phyloP scores from a whole-genome alignment of 2,888 invertebrate species.

The Coleophora flavipennella region DNA sequence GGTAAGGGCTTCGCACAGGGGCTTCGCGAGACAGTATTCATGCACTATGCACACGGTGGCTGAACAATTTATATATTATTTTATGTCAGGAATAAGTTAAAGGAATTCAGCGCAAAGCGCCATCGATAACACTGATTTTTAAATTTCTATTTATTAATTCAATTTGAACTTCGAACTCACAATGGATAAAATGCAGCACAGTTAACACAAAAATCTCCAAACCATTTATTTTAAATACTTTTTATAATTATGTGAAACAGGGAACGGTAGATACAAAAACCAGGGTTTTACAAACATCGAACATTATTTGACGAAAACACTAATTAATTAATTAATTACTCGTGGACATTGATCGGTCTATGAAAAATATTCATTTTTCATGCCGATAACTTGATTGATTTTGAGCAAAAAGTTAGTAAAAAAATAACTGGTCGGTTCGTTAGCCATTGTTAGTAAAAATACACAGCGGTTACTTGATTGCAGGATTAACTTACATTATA shows the following conservation, averaged over 20 bases:
- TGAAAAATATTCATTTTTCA: conserved; percentile 24
- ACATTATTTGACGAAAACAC: conserved; percentile 34
- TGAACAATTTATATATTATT: too few relatives aligned
- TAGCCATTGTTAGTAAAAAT: conserved; percentile 51
- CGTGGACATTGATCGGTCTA: conserved; percentile 26
- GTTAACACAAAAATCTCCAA: conserved; percentile 66
- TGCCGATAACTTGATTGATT: conserved; percentile 43
- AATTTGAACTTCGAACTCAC: conserved; percentile 73
- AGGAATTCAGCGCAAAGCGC: conserved; percentile 14
- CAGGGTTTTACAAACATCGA: conserved; percentile 52
- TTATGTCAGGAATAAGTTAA: too few relatives aligned
- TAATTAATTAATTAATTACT: conserved; percentile 21
- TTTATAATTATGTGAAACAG: conserved; percentile 60
- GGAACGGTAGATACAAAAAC: conserved; percentile 52
- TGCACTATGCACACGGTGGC: too few relatives aligned
- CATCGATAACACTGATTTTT: conserved; percentile 59
- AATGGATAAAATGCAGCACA: conserved; percentile 66
- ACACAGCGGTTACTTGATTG: conserved; percentile 61
- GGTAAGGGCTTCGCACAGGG: too few relatives aligned
- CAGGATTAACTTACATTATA: conserved; percentile 64
- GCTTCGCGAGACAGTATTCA: too few relatives aligned
- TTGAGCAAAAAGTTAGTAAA: conserved; percentile 68
- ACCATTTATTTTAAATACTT: conserved; percentile 55
- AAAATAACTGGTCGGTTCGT: conserved; percentile 61
- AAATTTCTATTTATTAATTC: conserved; percentile 71